Evolutionary conservation across 2,888 invertebrate genomes (phyloP), one percentile per base, ranked within the genome.

Genomic region (Clanis bilineata): DNA sequence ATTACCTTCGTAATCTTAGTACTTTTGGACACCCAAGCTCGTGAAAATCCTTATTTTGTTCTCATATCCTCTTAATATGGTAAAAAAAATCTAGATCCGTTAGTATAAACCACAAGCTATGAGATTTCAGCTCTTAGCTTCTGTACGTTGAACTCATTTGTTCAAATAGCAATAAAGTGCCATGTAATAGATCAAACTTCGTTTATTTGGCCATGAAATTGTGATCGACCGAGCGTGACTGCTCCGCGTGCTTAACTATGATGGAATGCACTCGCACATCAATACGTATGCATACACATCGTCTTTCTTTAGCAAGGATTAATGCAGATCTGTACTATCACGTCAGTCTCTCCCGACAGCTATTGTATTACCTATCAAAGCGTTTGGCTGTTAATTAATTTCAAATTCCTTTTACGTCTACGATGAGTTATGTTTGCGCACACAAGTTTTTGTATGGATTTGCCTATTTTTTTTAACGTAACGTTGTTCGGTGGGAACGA

Each of bases 141-240:
- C 73, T 83, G 83, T 82, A 70, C 82, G 65, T 85, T 83, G 83
- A 86, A 83, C 85, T 77, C 71, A 71, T 79, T 82, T 77, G 73
- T 77, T 75, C 74, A 75, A 80, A 77, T 78, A 71, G 72, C 73
- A 74, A 79, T 84, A 75, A 80, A 83, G 70, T 77, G 73, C 72
- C 73, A 73, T 74, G 77, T 83, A 82, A 85, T 83, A 80, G 80
- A 86, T 86, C 83, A 79, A 84, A 85, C 79, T 82, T 80, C 70
- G 80, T 77, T 79, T 83, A 80, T 88, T 86, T 90, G 85, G 83
- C 88, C 88, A 83, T 88, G 87, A 88, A 90, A 89, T 88, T 85
- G 80, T 79, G 76, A 80, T 80, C 80, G 80, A 79, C 76, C 76
- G 77, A 79, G 85, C 86, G 83, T 83, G 84, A 83, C 84, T 72